phyloP scores from a whole-genome alignment of 2,113 vertebrate species.

The Chelonoidis abingdonii region DNA sequence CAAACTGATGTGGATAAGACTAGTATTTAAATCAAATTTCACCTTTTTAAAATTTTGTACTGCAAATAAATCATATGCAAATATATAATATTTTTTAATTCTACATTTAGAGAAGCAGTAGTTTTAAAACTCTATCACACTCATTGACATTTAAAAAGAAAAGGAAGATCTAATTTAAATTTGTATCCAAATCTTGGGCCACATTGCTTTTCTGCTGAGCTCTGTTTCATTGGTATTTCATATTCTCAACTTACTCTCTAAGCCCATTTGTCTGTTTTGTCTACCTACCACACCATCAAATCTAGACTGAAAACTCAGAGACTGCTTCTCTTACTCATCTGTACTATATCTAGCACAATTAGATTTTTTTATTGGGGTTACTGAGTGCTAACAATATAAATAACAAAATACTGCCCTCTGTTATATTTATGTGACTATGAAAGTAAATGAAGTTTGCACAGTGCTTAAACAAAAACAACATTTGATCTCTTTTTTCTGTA shows the following conservation, averaged over 20 bases:
- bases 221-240: background rate
- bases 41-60: background rate
- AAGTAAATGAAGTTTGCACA: background rate
- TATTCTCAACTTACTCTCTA: background rate
- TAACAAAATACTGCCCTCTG: background rate
- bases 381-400: background rate
- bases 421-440: background rate
- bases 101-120: background rate
- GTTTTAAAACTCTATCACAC: background rate
- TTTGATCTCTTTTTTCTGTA: background rate
- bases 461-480: background rate
- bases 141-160: background rate
- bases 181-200: background rate
- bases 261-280: background rate
- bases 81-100: background rate
- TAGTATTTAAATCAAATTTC: background rate
- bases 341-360: background rate
- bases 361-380: background rate
- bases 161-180: background rate
- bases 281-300: background rate
- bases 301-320: background rate
- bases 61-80: rapidly evolving
- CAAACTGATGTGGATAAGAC: background rate
- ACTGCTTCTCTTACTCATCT: background rate
- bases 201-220: background rate